phyloP scores from a whole-genome alignment of 2,797 vertebrate species.

The Intellagama lesueurii region DNA sequence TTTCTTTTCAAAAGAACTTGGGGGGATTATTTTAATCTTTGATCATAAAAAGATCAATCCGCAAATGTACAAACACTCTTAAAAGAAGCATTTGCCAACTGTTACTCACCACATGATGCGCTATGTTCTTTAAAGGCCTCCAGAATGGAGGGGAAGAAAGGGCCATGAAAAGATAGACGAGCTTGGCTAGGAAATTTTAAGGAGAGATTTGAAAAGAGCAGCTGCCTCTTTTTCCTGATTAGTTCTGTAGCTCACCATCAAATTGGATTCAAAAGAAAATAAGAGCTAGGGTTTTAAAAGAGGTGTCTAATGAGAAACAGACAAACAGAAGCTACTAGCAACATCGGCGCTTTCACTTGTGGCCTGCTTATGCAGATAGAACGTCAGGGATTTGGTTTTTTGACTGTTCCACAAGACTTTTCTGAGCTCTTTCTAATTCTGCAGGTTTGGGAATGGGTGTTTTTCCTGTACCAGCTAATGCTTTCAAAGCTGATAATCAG shows the following conservation, averaged over 20 bases:
- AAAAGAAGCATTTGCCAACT: slow-evolving; percentile 64
- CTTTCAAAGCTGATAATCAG: slow-evolving; percentile 51
- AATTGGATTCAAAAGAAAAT: slow-evolving; percentile 56
- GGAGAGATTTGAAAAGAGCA: slow-evolving; percentile 55
- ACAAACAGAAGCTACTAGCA: slow-evolving; percentile 39
- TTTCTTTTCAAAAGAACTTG: slow-evolving; percentile 51
- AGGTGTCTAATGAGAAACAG: slow-evolving; percentile 40
- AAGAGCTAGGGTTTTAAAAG: slow-evolving; percentile 21
- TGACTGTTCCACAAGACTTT: slow-evolving; percentile 49
- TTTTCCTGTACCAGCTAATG: slow-evolving; percentile 49
- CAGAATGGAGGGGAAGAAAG: slow-evolving; percentile 39
- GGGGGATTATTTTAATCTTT: slow-evolving; percentile 68
- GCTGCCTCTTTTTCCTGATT: slow-evolving; percentile 60
- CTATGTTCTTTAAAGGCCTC: slow-evolving; percentile 57
- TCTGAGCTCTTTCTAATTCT: slow-evolving; percentile 45
- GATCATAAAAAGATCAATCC: slow-evolving; percentile 69
- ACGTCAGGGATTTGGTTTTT: slow-evolving; percentile 37
- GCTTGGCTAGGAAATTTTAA: slow-evolving; percentile 44
- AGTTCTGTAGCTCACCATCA: slow-evolving; percentile 43
- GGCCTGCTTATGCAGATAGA: slow-evolving; percentile 42
- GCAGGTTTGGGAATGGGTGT: slow-evolving; percentile 43
- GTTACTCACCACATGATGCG: slow-evolving; percentile 50
- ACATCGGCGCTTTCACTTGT: slow-evolving; percentile 19
- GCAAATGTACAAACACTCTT: slow-evolving; percentile 53
- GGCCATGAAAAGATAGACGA: slow-evolving; percentile 46